phyloP scores from a whole-genome alignment of 1,140 invertebrate species.

The Luehdorfia chinensis region DNA sequence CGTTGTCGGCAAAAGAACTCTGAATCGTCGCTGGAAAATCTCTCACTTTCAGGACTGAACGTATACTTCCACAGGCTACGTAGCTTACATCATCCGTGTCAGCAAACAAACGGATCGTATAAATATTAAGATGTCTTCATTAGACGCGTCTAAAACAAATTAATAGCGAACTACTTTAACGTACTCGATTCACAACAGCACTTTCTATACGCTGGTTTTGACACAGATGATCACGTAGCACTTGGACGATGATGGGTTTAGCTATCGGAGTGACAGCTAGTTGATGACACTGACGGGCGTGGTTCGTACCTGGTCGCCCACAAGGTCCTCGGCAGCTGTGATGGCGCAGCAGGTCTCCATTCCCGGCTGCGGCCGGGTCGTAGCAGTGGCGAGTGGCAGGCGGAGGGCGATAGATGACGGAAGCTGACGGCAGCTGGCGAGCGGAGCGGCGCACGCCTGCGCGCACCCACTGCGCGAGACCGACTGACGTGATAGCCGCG shows the following conservation, averaged over 20 bases:
- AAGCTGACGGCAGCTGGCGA: conserved; percentile 30
- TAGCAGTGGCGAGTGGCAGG: conserved; percentile 19
- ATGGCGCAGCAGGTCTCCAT: conserved; percentile 65
- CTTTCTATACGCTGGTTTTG: conserved; percentile 9
- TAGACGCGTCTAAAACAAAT: not conserved
- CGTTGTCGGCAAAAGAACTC: no score
- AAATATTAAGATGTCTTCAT: not conserved
- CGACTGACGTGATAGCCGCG: conserved; percentile 55
- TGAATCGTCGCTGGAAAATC: conserved; percentile 11
- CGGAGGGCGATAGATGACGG: conserved; percentile 24
- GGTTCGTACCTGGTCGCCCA: conserved; percentile 64
- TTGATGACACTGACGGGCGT: no score
- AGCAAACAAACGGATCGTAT: not conserved
- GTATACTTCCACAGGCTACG: conserved; percentile 3
- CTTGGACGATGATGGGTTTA: not conserved
- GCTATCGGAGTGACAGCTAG: not conserved
- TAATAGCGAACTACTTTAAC: not conserved
- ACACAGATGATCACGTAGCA: conserved; percentile 11
- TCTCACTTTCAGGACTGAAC: conserved; percentile 13
- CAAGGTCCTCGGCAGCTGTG: conserved; percentile 62
- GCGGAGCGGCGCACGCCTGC: conserved; percentile 53
- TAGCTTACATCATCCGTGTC: not conserved
- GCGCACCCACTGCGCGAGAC: conserved; percentile 55
- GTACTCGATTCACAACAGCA: conserved; percentile 8
- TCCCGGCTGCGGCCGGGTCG: conserved; percentile 42